Conservation (phyloP, 2,113 vertebrate genomes). For the Leucopternis melanops region DNA sequence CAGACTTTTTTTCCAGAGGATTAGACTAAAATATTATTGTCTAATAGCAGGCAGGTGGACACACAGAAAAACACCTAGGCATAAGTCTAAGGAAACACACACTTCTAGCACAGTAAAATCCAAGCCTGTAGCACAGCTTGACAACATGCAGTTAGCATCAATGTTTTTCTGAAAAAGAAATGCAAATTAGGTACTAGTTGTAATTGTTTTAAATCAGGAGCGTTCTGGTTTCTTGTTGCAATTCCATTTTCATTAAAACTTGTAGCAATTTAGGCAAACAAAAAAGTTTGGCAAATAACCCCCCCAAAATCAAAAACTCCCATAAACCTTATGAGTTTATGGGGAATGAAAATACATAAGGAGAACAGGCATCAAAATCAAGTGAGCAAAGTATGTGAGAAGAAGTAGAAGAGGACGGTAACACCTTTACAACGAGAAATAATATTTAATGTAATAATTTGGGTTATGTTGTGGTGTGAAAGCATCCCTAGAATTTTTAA, state of each 20-base stretch:
- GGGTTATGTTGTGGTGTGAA: not conserved
- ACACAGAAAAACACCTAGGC: not conserved
- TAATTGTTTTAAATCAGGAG: not conserved
- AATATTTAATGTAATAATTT: not conserved
- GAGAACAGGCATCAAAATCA: not conserved
- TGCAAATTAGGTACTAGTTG: not conserved
- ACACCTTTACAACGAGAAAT: not conserved
- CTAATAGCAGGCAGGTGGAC: not conserved
- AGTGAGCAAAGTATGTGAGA: not conserved
- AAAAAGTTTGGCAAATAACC: not conserved
- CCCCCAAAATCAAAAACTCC: not conserved
- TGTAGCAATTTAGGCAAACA: not conserved
- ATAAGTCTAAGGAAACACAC: not conserved
- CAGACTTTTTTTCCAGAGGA: not conserved
- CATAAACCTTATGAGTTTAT: not conserved
- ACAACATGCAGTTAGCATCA: not conserved
- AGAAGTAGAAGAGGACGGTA: not conserved
- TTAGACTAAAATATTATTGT: not conserved
- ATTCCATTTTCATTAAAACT: not conserved
- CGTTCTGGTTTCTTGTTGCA: not conserved
- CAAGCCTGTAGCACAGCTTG: not conserved
- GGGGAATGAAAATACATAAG: not conserved
- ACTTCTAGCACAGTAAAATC: not conserved
- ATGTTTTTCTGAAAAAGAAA: not conserved
- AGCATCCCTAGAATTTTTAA: not conserved